Conservation (phyloP, 2,113 vertebrate species). For the Chinchilla lanigera region DNA sequence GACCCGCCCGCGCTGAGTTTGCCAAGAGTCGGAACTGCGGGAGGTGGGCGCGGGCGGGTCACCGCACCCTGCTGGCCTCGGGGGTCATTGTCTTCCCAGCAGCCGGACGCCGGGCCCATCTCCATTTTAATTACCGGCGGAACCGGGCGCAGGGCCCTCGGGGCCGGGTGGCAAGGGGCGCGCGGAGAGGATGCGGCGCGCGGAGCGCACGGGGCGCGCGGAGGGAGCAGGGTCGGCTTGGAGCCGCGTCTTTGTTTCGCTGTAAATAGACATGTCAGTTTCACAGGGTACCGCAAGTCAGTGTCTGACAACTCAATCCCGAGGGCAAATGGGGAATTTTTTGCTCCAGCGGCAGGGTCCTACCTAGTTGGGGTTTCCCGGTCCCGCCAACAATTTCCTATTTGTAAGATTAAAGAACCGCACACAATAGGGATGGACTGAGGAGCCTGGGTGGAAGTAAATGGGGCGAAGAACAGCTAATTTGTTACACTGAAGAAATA, state of each 20-base stretch:
- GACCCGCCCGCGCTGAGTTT: slow-evolving; percentile 78
- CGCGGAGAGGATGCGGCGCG: slow-evolving; percentile 15
- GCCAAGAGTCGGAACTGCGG: slow-evolving; percentile 79
- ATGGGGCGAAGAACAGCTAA: slow-evolving; percentile 48
- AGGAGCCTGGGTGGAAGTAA: not conserved
- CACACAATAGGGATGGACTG: slow-evolving; percentile 54
- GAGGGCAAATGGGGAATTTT: slow-evolving; percentile 80
- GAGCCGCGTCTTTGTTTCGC: slow-evolving; percentile 86
- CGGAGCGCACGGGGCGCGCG: slow-evolving; percentile 62
- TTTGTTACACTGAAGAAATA: slow-evolving; percentile 78
- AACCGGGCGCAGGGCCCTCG: slow-evolving; percentile 78
- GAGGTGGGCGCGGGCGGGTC: slow-evolving; percentile 63
- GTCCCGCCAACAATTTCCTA: not conserved
- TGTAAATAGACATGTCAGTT: slow-evolving; percentile 86
- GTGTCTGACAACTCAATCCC: slow-evolving; percentile 85
- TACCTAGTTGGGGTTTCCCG: slow-evolving; percentile 7
- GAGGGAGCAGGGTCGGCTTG: slow-evolving; percentile 60
- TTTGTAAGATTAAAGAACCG: not conserved
- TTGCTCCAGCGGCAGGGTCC: slow-evolving; percentile 68
- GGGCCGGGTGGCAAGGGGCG: not conserved
- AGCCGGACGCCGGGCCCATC: slow-evolving; percentile 88
- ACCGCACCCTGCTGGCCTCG: slow-evolving; percentile 73
- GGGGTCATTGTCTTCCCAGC: slow-evolving; percentile 90
- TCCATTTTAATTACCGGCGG: slow-evolving; percentile 91
- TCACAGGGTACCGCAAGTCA: slow-evolving; percentile 81